phyloP scores from a whole-genome alignment of 2,888 invertebrate genomes.

The Agrotis clavis region DNA sequence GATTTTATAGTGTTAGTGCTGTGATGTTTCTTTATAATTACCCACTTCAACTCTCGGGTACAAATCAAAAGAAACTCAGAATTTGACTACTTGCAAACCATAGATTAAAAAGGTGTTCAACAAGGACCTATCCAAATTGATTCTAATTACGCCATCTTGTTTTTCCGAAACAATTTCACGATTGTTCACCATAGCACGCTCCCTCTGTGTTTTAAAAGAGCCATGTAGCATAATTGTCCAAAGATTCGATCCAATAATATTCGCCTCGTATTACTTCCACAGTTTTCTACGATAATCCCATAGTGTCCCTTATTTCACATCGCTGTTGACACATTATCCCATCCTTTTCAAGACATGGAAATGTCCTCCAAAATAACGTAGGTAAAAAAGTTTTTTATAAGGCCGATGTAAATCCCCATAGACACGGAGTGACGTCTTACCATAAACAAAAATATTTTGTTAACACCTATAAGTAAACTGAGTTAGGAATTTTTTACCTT shows the following conservation, averaged over 20 bases:
- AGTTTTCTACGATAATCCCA: neutral
- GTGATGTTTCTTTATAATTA: too few species aligned
- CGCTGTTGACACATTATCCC: constrained; percentile 19
- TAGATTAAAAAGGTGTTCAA: neutral
- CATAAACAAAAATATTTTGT: constrained; percentile 59
- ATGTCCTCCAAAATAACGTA: constrained; percentile 21
- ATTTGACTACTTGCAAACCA: neutral
- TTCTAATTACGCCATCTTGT: neutral
- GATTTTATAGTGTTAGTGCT: neutral
- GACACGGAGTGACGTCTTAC: constrained; percentile 45
- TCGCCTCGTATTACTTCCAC: neutral
- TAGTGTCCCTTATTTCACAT: constrained; percentile 13
- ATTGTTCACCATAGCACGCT: neutral
- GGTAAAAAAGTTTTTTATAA: constrained; percentile 36
- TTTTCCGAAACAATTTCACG: neutral
- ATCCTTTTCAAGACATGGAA: constrained; percentile 36
- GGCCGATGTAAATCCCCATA: constrained; percentile 43
- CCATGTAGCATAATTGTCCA: neutral
- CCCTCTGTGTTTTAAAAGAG: neutral
- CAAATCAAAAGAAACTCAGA: too few species aligned
- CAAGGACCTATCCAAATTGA: too few species aligned
- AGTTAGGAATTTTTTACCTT: constrained; percentile 55
- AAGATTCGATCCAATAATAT: neutral
- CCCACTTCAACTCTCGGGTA: too few species aligned
- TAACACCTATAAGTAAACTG: constrained; percentile 45